A percentile compares a stretch with the other conserved stretches of the same genome.
These are phyloP conservation scores for Andrena marginata DNA, from an alignment of 2,888 invertebrate species.

Conservation along the genomic window DNA sequence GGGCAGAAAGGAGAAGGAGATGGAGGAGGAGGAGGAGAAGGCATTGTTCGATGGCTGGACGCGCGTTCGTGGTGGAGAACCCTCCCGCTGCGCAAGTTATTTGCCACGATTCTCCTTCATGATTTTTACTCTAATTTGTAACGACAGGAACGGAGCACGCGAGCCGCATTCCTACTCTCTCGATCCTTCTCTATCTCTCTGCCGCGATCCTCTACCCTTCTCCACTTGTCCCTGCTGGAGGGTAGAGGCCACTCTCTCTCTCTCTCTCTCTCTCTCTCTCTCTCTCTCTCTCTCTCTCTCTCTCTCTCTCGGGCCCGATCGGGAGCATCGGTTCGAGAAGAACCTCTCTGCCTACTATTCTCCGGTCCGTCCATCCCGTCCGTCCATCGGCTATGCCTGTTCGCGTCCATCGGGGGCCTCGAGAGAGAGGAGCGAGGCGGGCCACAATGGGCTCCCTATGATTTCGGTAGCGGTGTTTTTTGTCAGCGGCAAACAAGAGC, in stretches of 20 bases:
- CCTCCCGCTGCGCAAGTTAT: constrained; percentile 83
- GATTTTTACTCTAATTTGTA: constrained; percentile 84
- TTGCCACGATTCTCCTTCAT: constrained; percentile 83
- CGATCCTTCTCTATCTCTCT: constrained; percentile 47
- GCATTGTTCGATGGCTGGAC: constrained; percentile 72
- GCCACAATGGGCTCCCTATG: constrained; percentile 78
- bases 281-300: constrained; percentile 3
- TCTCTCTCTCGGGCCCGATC: constrained; percentile 24
- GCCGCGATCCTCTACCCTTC: neutral
- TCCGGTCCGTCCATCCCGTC: neutral
- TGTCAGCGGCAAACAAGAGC: constrained; percentile 77
- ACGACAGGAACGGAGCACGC: constrained; percentile 83
- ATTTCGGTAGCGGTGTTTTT: constrained; percentile 82
- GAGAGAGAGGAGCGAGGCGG: constrained; percentile 31
- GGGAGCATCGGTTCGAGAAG: constrained; percentile 58
- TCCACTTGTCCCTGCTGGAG: too few relatives aligned
- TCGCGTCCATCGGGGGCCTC: constrained; percentile 40
- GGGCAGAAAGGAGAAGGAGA: too few relatives aligned
- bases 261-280: neutral
- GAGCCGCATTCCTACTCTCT: constrained; percentile 79
- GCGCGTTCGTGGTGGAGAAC: constrained; percentile 55
- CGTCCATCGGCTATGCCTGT: constrained; percentile 20
- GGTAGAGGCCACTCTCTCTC: neutral
- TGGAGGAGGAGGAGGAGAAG: constrained; percentile 51
- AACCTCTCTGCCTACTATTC: constrained; percentile 41